Evolutionary conservation across 1,140 invertebrate species (phyloP), one percentile per base, ranked within the genome.

Genomic region (Calliopsis andreniformis): DNA sequence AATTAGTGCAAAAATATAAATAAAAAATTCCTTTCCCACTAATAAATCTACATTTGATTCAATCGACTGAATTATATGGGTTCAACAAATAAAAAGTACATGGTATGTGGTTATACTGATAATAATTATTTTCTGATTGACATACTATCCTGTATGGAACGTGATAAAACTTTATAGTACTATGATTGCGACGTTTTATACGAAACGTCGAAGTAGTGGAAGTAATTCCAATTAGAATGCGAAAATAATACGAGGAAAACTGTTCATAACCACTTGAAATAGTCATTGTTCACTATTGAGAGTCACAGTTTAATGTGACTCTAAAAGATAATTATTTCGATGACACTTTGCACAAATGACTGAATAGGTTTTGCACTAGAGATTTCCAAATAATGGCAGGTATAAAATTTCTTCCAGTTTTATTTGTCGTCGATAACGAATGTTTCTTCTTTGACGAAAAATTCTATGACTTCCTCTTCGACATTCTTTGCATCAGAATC

Each of bases 361-460:
- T 39, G 71, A 49, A 67, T 61, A 47, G 62, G 70, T 28, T 73
- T 83, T 76, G 61, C 72, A 76, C 64, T 76, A 82, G 78, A 87
- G 80, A 80, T 86, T 85, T 87, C 81, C 83, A 87, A 84, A 69
- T n/a, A 76, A 43, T 70, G 75, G 76, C 78, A 80, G 63, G 68
- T 20, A 76, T 63, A n/a, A 59, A 83, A 77, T 67, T 70, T 55
- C 39, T 61, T 18, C 18, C 72, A 76, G 23, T 85, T 91, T 84
- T 91, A 92, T 80, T 91, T 92, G 23, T 92, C 90, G 78, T 96
- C 96, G 86, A 98, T 93, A 76, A 96, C 92, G 23, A 95, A 96
- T 82, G 95, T 94, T 94, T 99, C 98, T 94, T 99, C 98, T 94
- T 98, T 99, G 87, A 99, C 95, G 93, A 99, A 97, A 95, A 99